phyloP scores from a whole-genome alignment of 30 jellyfish, hydroid and myxozoan genomes.

The Mastigias papua region DNA sequence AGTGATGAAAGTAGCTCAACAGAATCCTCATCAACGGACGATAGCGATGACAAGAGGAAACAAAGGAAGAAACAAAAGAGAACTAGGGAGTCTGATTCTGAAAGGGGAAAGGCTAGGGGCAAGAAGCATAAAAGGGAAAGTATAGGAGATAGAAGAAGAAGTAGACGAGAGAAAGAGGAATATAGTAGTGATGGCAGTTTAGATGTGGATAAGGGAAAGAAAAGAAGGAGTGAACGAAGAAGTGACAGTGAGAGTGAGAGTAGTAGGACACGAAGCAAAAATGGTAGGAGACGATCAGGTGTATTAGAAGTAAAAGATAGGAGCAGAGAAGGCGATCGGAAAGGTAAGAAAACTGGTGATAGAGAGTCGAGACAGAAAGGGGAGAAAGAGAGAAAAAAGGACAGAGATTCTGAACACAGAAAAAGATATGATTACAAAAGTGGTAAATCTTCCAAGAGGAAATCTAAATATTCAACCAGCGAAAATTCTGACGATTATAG shows the following conservation, averaged over 20 bases:
- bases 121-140: slow-evolving; percentile 14
- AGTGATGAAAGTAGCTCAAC: slow-evolving; percentile 6
- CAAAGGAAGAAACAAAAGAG: slow-evolving; percentile 19
- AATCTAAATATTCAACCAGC: slow-evolving; percentile 15
- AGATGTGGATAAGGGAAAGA: background rate
- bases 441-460: background rate
- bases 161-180: background rate
- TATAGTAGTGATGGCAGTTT: slow-evolving; percentile 5
- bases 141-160: slow-evolving; percentile 15
- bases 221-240: background rate
- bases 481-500: slow-evolving; percentile 41
- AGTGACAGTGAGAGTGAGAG: slow-evolving; percentile 22
- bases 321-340: background rate
- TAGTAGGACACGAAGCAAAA: background rate
- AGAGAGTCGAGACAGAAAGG: slow-evolving; percentile 2
- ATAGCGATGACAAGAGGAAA: slow-evolving; percentile 4
- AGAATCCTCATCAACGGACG: slow-evolving; percentile 29
- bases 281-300: background rate
- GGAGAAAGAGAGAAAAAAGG: slow-evolving; percentile 30
- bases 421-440: slow-evolving; percentile 13
- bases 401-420: slow-evolving; percentile 1
- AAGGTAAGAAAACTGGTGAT: background rate
- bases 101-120: slow-evolving; percentile 4
- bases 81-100: slow-evolving; percentile 17
- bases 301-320: slow-evolving; percentile 5